phyloP scores from a whole-genome alignment of 2,797 vertebrate genomes.

The Schizopygopsis malacanthus region DNA sequence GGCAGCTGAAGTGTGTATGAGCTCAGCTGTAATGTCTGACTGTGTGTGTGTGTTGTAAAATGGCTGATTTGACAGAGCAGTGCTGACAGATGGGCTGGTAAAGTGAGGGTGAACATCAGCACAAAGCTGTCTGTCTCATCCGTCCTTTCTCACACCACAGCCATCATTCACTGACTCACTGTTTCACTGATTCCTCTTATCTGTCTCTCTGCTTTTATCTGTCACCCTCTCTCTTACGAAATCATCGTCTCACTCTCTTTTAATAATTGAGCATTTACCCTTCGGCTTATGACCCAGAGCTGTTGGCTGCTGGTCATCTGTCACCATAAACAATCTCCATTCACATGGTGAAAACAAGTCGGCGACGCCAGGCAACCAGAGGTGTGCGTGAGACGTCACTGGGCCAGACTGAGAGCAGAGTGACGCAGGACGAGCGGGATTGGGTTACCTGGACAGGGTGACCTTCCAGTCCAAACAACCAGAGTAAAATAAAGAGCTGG shows the following conservation, averaged over 20 bases:
- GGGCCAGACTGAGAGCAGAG: constrained; percentile 18
- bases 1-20: neutral
- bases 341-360: neutral
- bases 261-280: constrained; percentile 30
- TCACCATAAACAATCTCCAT: constrained; percentile 31
- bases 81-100: neutral
- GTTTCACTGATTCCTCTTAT: neutral
- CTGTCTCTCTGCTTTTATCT: constrained; percentile 2
- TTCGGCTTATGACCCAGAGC: constrained; percentile 24
- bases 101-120: constrained; percentile 11
- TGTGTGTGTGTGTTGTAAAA: constrained; percentile 2
- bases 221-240: neutral
- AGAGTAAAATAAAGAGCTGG: constrained; percentile 26
- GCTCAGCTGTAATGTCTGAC: neutral
- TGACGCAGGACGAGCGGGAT: constrained; percentile 37
- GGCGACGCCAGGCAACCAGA: constrained; percentile 15
- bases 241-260: constrained; percentile 8
- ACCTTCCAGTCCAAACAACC: constrained; percentile 38
- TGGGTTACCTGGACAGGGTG: constrained; percentile 56
- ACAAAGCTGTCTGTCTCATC: constrained; percentile 9
- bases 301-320: constrained; percentile 38
- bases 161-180: neutral
- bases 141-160: constrained; percentile 3
- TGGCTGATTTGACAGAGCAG: constrained; percentile 1
- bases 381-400: constrained; percentile 30